Evolutionary conservation across 2,888 invertebrate genomes (phyloP), one percentile per base, ranked within the genome.

Genomic region (Acheta domesticus): DNA sequence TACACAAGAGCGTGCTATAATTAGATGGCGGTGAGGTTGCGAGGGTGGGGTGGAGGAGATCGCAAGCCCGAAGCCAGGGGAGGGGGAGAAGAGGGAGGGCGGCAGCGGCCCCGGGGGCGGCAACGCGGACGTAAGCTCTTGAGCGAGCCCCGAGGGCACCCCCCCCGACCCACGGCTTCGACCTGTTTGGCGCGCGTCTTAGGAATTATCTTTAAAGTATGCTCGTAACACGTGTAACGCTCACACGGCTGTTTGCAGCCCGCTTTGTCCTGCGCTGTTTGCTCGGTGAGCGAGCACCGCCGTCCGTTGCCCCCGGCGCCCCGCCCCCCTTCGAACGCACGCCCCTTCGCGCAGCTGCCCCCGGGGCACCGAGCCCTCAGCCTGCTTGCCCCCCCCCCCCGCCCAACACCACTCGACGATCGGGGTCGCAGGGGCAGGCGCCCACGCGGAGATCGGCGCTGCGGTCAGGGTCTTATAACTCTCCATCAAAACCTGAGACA

Each of bases 181-280:
- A 62, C n/a, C 14, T 62, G 62, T 62, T 62, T 62, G n/a, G n/a
- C 62, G 62, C n/a, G 14, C 62, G 62, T 62, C 62, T 62, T 62
- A 62, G 62, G 62, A 62, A 62, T 62, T 62, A 62, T 62, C 62
- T 62, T 62, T 62, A 19, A 62, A 62, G 62, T 62, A 62, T 62
- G 16, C n/a, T n/a, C 62, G 62, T 62, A 62, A 62, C 62, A 62
- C 62, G 62, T 62, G 62, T 62, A 62, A 62, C 62, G 14, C 62
- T 62, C 62, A 62, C 62, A 62, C 62, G 62, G 16, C 62, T 62
- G 62, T 62, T 62, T 62, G n/a, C 62, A 14, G 62, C 14, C 62
- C 4, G 62, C 62, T 62, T 62, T 62, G 62, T 62, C 36, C 36
- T 62, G 62, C 62, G 62, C 36, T 36, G 36, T 36, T 36, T 36